Evolutionary conservation across 2,113 vertebrate genomes (phyloP).

Genomic region (Zapornia atra): DNA sequence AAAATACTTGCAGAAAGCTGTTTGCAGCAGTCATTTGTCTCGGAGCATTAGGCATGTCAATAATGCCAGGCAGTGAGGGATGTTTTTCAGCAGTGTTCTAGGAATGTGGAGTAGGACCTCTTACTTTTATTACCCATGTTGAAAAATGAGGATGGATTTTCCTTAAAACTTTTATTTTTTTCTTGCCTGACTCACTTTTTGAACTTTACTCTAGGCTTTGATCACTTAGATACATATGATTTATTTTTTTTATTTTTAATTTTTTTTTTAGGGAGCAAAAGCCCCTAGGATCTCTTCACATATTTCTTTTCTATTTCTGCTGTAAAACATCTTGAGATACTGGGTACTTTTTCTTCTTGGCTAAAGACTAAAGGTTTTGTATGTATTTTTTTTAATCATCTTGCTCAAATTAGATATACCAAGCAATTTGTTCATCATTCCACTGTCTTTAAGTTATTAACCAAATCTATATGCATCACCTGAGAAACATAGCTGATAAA

Average conservation of each 20-base stretch:
- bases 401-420: background rate
- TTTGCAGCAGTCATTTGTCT: background rate
- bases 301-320: background rate
- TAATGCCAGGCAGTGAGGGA: background rate
- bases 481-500: background rate
- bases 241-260: too few relatives aligned
- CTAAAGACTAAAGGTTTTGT: background rate
- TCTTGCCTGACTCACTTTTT: background rate
- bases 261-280: background rate
- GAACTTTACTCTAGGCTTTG: background rate
- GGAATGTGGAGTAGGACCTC: background rate
- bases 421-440: background rate
- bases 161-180: background rate
- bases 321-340: background rate
- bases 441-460: background rate
- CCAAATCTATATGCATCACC: background rate
- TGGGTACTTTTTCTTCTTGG: background rate
- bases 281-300: rapidly evolving
- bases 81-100: background rate
- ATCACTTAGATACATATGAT: background rate
- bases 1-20: background rate
- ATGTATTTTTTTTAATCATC: background rate
- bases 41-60: background rate
- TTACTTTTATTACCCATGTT: background rate
- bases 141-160: background rate